Evolutionary conservation across 2,797 vertebrate genomes (phyloP), one percentile per base, ranked within the genome.

Genomic region (Octomys mimax): DNA sequence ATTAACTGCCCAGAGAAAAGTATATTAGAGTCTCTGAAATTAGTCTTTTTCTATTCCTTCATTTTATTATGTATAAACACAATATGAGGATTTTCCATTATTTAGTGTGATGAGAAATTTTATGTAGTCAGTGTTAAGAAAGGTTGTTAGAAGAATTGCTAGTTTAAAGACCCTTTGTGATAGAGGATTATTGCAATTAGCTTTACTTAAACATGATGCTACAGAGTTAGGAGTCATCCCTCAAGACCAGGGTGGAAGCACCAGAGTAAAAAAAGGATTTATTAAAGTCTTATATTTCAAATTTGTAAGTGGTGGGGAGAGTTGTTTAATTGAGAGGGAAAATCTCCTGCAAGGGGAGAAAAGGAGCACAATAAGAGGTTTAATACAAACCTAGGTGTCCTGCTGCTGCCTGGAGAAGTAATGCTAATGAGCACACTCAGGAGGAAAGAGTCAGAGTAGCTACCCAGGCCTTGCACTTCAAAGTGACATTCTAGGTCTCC

Each of bases 31-130:
- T 85, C 9, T 66, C 5, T 85, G 21, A 90, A 79, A 33, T 33
- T 54, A 54, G 46, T n/a, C 16, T 79, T 84, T 42, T 64, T 46
- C 36, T 42, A 0, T 57, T 70, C 75, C 42, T 64, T 89, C 57
- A 31, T 57, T 62, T 68, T 4, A n/a, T 54, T 26, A 4, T 14
- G 8, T 36, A 57, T 62, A 31, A 46, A 26, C 2, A 39, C 6
- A 24, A 33, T 14, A 10, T 36, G 7, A 77, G 9, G 6, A 52
- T 13, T 89, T 89, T 78, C 39, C 61, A n/a, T 78, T 66, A 49
- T 85, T 89, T 61, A 68, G 28, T n/a, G 24, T 42, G 52, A 64
- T 80, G 61, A 82, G 52, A 82, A 59, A 71, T 39, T 89, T 59
- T 62, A 0, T 78, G 19, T 61, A 81, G 28, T 24, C 71, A 31